Evolutionary conservation across 2,888 invertebrate species (phyloP).

Genomic region (Apodemia duryi): DNA sequence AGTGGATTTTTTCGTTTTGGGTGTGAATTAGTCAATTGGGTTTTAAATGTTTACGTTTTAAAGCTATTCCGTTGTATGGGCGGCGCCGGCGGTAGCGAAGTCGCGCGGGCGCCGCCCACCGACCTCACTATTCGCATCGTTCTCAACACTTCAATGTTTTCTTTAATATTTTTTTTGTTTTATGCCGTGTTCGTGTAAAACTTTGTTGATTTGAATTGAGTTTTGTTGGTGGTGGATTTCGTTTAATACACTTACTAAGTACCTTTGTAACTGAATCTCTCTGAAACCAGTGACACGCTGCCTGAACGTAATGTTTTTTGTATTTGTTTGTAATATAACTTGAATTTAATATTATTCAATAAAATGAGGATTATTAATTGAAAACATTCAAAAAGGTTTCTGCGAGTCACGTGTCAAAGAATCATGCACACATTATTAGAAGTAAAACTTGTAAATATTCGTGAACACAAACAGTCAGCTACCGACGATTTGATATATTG

Average conservation of each 20-base stretch:
- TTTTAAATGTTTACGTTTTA: constrained; percentile 78
- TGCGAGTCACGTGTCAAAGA: constrained; percentile 20
- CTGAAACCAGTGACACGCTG: constrained; percentile 37
- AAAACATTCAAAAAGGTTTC: constrained; percentile 2
- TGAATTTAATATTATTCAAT: not conserved
- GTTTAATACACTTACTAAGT: constrained; percentile 70
- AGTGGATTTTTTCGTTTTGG: constrained; percentile 79
- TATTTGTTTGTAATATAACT: not conserved
- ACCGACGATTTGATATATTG: not conserved
- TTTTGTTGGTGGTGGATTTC: constrained; percentile 80
- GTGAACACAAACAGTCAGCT: not conserved
- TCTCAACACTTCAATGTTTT: constrained; percentile 75
- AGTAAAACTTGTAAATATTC: constrained; percentile 8
- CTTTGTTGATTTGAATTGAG: constrained; percentile 71
- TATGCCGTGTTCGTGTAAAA: constrained; percentile 78
- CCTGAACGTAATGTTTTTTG: constrained; percentile 17
- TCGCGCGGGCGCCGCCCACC: constrained; percentile 65
- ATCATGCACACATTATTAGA: not conserved
- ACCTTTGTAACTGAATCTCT: constrained; percentile 39
- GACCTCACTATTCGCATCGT: constrained; percentile 69
- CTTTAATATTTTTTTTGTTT: constrained; percentile 63
- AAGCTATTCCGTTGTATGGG: constrained; percentile 71
- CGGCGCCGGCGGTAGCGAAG: constrained; percentile 56
- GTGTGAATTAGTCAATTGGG: constrained; percentile 80
- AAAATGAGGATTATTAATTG: not conserved